Percentiles rank a stretch among this genome's conserved stretches.
phyloP scores from a whole-genome alignment of 2,113 vertebrate genomes.

The Labeo catla region DNA sequence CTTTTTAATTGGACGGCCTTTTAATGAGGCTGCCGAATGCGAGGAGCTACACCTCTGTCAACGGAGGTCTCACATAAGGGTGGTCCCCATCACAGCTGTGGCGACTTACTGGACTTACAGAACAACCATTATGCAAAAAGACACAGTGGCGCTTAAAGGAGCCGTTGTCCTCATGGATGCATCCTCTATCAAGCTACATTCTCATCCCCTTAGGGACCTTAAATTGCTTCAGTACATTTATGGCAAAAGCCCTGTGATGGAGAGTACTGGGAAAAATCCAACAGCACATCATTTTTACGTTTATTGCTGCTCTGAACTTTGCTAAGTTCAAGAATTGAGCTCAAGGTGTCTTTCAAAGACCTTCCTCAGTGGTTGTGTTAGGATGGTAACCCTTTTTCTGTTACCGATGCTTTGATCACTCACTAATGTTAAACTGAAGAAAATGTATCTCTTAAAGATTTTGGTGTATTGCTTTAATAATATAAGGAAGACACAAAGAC shows the following conservation, averaged over 20 bases:
- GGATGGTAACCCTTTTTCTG: not conserved
- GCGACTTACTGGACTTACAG: conserved; percentile 14
- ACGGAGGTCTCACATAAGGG: conserved; percentile 65
- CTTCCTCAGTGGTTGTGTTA: not conserved
- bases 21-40: conserved; percentile 77
- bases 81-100: conserved; percentile 65
- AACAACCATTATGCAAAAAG: conserved; percentile 6
- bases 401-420: not conserved
- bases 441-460: not conserved
- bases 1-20: conserved; percentile 76
- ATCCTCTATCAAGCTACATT: not conserved
- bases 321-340: conserved; percentile 34
- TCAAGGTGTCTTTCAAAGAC: not conserved
- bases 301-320: conserved; percentile 14
- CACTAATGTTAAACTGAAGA: not conserved
- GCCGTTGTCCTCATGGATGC: not conserved
- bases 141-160: conserved; percentile 12
- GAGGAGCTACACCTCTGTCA: conserved; percentile 73
- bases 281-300: not conserved
- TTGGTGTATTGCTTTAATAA: not conserved
- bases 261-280: conserved; percentile 1
- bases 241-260: not conserved
- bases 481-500: not conserved
- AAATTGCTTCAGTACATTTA: conserved; percentile 2
- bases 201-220: not conserved